Percentiles rank a stretch among this genome's conserved stretches.
phyloP scores from a whole-genome alignment of 1,140 invertebrate species.

The Brachionus manjavacas region DNA sequence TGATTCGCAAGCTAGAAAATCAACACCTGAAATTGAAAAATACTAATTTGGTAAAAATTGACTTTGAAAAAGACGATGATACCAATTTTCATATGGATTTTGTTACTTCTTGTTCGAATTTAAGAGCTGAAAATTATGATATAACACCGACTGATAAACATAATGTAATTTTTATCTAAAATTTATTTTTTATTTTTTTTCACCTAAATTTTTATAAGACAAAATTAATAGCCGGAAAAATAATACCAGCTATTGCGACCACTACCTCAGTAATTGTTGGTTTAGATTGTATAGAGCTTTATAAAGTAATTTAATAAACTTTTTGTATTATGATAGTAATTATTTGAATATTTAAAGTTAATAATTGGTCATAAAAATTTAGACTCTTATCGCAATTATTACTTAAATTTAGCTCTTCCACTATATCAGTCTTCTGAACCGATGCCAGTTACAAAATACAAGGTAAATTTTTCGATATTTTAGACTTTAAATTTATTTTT shows the following conservation, averaged over 20 bases:
- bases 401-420: constrained; percentile 89
- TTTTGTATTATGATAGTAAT: background rate
- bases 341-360: background rate
- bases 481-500: background rate
- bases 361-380: constrained; percentile 59
- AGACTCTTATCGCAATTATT: constrained; percentile 86
- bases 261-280: constrained; percentile 94
- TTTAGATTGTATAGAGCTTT: constrained; percentile 84
- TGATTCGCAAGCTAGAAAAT: background rate
- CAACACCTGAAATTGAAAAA: constrained; percentile 44
- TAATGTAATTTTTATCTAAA: constrained; percentile 41
- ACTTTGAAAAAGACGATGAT: constrained; percentile 99
- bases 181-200: background rate
- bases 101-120: constrained; percentile 91
- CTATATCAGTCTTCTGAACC: constrained; percentile 97
- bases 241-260: constrained; percentile 97
- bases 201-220: constrained; percentile 62
- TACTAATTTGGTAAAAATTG: constrained; percentile 74
- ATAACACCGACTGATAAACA: constrained; percentile 88
- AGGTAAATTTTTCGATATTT: background rate
- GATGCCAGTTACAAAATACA: constrained; percentile 73
- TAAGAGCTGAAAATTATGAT: constrained; percentile 90
- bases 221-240: constrained; percentile 95
- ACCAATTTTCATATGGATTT: constrained; percentile 98
- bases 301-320: constrained; percentile 64